Evolutionary conservation across 92 coral and sea anemone genomes (phyloP), one percentile per base, ranked within the genome.

Genomic region (Meandrina meandrites): DNA sequence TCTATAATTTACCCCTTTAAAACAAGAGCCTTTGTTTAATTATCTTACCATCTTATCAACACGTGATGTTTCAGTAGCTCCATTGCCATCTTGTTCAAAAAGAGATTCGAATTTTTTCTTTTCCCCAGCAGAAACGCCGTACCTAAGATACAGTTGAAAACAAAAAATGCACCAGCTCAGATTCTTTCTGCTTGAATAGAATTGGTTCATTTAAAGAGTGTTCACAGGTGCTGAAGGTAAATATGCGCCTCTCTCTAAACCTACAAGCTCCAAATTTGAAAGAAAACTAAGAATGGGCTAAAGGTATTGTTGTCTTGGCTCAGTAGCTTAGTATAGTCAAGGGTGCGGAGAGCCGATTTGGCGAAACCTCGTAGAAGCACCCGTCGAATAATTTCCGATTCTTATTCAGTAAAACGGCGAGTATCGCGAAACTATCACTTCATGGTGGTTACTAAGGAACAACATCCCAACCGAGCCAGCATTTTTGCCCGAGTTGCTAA

Each of bases 111-210:
- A 90, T 80, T 93, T 92, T 1, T 85, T 84, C 27, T 80, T 90
- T 69, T 94, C 93, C 2, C 87, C 75, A 8, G 88, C 91, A 21
- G 98, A 94, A 47, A 94, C 93, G 19, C 98, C 89, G 75, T 94
- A 94, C 98, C 98, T 94, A 75, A 40, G 51, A 54, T n/a, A 37
- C 51, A 82, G 19, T 27, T 16, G 32, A 68, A 27, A 67, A 67
- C 32, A 34, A 21, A 10, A 22, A 72, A 30, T 7, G 6, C 3
- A 19, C 15, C 10, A 32, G 6, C 42, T 16, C 13, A 34, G 9
- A 32, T 16, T 32, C 3, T 54, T 54, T 54, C 60, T 18, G 60
- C 60, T 54, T 1, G 22, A 15, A 13, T 54, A 15, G 1, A 22
- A 54, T 48, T 48, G 53, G 53, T 9, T 48, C 4, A 48, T 48